A percentile compares a stretch with the other conserved stretches of the same genome.
Conservation (phyloP, 2,113 vertebrate genomes). For the Microtus montanus region DNA sequence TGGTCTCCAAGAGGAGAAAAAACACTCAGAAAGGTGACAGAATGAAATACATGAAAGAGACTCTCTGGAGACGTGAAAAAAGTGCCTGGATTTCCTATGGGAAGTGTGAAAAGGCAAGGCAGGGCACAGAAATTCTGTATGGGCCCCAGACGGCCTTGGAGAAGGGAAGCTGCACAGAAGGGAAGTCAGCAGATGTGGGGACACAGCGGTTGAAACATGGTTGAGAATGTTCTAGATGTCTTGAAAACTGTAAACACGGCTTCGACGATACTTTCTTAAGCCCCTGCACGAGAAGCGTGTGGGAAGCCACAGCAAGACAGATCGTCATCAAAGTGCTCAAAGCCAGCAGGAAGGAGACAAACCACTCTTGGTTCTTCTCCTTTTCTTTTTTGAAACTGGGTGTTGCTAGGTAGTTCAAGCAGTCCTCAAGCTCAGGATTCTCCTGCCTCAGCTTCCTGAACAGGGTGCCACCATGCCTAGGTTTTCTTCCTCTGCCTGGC, state of each 20-base stretch:
- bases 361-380: not conserved
- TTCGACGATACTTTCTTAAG: not conserved
- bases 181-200: no score
- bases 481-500: not conserved
- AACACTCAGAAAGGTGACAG: not conserved
- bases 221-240: not conserved
- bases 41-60: not conserved
- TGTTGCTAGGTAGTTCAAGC: not conserved
- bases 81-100: not conserved
- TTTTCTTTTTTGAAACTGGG: not conserved
- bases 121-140: not conserved
- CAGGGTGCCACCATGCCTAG: not conserved
- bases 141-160: not conserved
- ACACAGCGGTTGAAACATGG: not conserved
- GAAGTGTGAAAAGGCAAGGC: not conserved
- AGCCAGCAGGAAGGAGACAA: not conserved
- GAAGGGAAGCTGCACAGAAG: not conserved
- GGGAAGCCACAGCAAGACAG: no score
- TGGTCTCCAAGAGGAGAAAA: not conserved
- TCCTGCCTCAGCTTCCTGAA: not conserved
- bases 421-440: not conserved
- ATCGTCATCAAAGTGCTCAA: not conserved
- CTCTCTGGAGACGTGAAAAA: not conserved
- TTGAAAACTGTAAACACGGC: not conserved
- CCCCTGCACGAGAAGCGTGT: not conserved